Evolutionary conservation across 2,113 vertebrate species (phyloP), one percentile per base, ranked within the genome.

Genomic region (Microcebus tavaratra): DNA sequence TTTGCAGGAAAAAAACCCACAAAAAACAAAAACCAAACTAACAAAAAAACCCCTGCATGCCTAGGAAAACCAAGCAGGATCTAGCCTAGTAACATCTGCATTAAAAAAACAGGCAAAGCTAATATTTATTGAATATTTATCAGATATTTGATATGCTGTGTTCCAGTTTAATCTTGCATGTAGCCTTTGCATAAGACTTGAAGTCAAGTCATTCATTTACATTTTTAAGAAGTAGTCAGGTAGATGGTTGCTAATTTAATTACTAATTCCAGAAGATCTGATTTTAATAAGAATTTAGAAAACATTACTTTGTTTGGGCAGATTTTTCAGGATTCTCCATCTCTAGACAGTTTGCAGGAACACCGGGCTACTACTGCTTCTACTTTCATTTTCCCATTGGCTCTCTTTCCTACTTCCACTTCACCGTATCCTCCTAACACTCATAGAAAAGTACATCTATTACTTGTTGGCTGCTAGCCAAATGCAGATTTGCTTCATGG

Each of bases 251-350:
- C 53, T 63, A 20, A 29, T 93, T 82, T 63, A 87, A 68, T 75
- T 67, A 83, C 12, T 65, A 14, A 25, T 79, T 95, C 93, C 68
- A 83, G 48, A 95, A 96, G 34, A 63, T 59, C 79, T 80, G 42
- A 73, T 81, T 88, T 94, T 86, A 63, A 48, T 50, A 48, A 87
- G 88, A 89, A 82, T 72, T 55, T 72, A 72, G 61, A 34, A 78
- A 72, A 61, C 59, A 0, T 92, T 45, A 81, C 17, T 45, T 70
- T 25, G 53, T 70, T 50, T 27, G 83, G 59, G 63, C 57, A 92
- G 39, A 42, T 63, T 31, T 87, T 92, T 76, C 45, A 93, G 81
- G 45, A 80, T 68, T 61, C 39, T 55, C 53, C n/a, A 23, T 53
- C 73, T 91, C 61, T 20, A 48, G 57, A 70, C 17, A 53, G 53